Conservation (phyloP, 1,140 invertebrate genomes). For the Ditylenchus dipsaci region DNA sequence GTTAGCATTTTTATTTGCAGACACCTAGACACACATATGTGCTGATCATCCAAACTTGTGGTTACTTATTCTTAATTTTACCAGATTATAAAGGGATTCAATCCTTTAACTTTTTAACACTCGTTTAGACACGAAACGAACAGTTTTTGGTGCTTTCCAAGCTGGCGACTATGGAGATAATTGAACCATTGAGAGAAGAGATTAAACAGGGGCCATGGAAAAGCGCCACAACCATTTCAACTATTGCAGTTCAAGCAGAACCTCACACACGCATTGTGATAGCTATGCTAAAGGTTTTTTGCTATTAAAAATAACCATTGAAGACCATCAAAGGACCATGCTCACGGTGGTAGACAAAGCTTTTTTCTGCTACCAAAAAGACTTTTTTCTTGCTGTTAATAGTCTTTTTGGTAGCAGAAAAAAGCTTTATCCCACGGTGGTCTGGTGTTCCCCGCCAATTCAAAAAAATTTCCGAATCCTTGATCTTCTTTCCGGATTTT, state of each 20-base stretch:
- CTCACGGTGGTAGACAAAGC: too few relatives aligned
- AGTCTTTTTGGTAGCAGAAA: too few relatives aligned
- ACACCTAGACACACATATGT: not conserved
- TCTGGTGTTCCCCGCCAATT: too few relatives aligned
- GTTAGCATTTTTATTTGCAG: too few relatives aligned
- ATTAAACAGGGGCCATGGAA: constrained; percentile 20
- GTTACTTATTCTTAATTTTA: not conserved
- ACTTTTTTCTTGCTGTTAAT: too few relatives aligned
- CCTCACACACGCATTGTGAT: constrained; percentile 75
- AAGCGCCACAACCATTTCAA: constrained; percentile 77
- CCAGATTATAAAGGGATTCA: not conserved
- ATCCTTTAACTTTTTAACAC: not conserved
- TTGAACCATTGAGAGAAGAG: not conserved
- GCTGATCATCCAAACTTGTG: not conserved
- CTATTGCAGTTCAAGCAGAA: constrained; percentile 81
- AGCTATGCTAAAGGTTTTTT: constrained; percentile 76
- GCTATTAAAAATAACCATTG: too few relatives aligned
- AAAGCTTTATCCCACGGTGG: too few relatives aligned
- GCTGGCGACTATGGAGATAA: not conserved
- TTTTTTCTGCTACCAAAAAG: too few relatives aligned
- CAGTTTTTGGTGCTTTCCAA: not conserved
- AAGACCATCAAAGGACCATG: too few relatives aligned
- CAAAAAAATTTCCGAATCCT: too few relatives aligned
- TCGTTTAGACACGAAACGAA: not conserved
- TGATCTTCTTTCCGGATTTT: too few relatives aligned